Conservation (phyloP, 2,888 invertebrate species). For the Chaetogeoica ovagalla region DNA sequence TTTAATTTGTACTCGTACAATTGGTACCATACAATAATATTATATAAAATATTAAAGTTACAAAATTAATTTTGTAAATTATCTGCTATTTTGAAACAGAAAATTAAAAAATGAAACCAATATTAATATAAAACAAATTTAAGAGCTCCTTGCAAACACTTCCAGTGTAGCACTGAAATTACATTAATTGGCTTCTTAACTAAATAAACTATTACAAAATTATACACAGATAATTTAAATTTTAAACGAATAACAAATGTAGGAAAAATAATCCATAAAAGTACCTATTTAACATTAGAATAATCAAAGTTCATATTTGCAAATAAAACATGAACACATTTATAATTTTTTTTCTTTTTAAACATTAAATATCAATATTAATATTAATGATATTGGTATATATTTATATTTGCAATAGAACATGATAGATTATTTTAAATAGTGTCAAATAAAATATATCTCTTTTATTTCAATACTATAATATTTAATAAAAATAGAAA, state of each 20-base stretch:
- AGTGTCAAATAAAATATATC: neutral
- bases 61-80: too few species aligned
- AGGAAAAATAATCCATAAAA: neutral
- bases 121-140: too few species aligned
- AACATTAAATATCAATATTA: too few species aligned
- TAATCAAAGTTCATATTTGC: neutral
- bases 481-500: neutral
- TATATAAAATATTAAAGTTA: too few species aligned
- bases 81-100: too few species aligned
- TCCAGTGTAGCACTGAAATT: too few species aligned
- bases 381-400: neutral
- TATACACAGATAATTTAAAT: too few species aligned
- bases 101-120: too few species aligned
- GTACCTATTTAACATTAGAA: neutral
- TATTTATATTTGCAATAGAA: neutral
- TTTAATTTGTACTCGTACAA: neutral
- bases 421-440: neutral
- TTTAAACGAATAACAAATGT: too few species aligned
- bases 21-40: too few species aligned
- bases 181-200: too few species aligned
- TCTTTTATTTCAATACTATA: neutral
- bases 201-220: neutral
- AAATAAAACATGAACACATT: slow-evolving; percentile 6
- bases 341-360: neutral
- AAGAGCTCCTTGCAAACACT: too few species aligned